Evolutionary conservation across 1,140 invertebrate genomes (phyloP), one percentile per base, ranked within the genome.

Genomic region (Rhyacophila brunnea): DNA sequence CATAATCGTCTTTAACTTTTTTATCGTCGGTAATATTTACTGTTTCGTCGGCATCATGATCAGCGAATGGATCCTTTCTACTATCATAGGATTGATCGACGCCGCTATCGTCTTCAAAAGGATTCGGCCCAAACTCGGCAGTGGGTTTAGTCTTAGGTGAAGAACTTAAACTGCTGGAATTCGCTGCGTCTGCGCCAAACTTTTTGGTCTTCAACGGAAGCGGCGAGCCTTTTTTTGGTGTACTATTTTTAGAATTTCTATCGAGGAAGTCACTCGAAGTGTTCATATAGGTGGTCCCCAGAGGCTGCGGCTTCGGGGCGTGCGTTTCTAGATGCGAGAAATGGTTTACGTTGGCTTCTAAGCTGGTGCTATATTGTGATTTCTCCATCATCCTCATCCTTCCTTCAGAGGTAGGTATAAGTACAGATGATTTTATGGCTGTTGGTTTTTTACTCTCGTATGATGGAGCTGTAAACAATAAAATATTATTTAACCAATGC

Each of bases 61-160:
- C 75, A 34, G 51, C 54, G 35, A 82, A 83, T 0, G 81, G 80
- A 65, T 83, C 81, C 57, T 80, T 85, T 0, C 75, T 64, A 62
- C 85, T 83, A 62, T 85, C 83, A 65, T 85, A 85, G 3, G 74
- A 73, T n/a, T n/a, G n/a, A n/a, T n/a, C n/a, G n/a, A n/a, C n/a
- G n/a, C n/a, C n/a, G 11, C 80, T 71, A 1, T 69, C 74, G 43
- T 80, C 77, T 44, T 53, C 58, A 55, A 85, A 85, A 0, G 81
- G 83, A 70, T 85, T 86, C 6, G 72, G 69, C 10, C 80, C 79
- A 1, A 74, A 73, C 10, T 74, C 76, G 2, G 62, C 68, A 7
- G 71, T 59, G 9, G 81, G 80, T 32, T 80, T 82, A 14, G 69
- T 70, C 56, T 70, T 77, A 36, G 73, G 70, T 3, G 70, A 45